Conservation (phyloP, 35 echinoderm and acorn worm genomes). For the Stichopus chloronotus region DNA sequence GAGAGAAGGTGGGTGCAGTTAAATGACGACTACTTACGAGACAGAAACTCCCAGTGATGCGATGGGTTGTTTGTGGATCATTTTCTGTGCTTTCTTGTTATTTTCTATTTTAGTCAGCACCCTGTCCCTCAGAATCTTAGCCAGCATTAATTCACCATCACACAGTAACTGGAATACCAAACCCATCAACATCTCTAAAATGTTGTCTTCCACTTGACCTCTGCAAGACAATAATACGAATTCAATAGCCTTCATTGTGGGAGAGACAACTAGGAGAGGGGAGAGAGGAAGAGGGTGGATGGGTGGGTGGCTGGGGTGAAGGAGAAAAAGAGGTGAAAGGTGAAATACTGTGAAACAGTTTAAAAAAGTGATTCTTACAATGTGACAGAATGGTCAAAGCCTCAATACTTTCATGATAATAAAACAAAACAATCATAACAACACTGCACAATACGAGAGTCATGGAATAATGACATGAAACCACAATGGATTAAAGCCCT, state of each 20-base stretch:
- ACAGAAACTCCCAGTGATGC: constrained; percentile 73
- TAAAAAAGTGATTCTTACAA: neutral
- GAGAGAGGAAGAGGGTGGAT: neutral
- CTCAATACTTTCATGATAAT: too few species aligned
- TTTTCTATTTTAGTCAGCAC: constrained; percentile 90
- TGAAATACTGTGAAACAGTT: neutral
- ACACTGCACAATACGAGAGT: too few species aligned
- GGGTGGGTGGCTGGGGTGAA: neutral
- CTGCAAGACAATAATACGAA: constrained; percentile 35
- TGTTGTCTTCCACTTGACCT: constrained; percentile 93
- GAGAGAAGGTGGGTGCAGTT: neutral
- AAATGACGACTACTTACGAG: constrained; percentile 63
- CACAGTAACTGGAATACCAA: constrained; percentile 96
- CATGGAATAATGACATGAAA: too few species aligned
- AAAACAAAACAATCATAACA: too few species aligned
- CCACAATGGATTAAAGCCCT: too few species aligned
- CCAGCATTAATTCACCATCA: constrained; percentile 92
- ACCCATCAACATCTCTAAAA: constrained; percentile 91
- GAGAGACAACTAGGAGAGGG: neutral
- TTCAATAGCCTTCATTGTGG: neutral
- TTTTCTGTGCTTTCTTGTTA: constrained; percentile 74
- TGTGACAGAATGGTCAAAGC: too few species aligned
- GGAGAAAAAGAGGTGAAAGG: neutral
- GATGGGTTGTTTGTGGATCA: constrained; percentile 65
- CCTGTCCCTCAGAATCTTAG: constrained; percentile 87